Evolutionary conservation across 64 coral and sea anemone species (phyloP).

Genomic region (Astreopora myriophthalma): DNA sequence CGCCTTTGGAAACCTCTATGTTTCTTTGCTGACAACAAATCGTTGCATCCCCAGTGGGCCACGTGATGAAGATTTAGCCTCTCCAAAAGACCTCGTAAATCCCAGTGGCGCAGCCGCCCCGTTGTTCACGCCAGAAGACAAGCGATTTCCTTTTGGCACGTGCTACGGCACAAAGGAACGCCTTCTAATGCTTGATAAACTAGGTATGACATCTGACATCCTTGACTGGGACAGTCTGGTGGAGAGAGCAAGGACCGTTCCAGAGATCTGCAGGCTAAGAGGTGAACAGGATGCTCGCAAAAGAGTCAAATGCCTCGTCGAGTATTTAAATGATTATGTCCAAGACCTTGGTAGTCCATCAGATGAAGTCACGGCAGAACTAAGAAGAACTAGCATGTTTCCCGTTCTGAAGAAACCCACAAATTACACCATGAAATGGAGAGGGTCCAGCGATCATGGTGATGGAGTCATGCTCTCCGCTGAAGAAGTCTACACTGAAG

Average conservation of each 20-base stretch:
- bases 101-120: slow-evolving; percentile 45
- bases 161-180: slow-evolving; percentile 31
- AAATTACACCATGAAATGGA: slow-evolving; percentile 57
- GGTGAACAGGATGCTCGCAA: neutral
- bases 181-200: slow-evolving; percentile 57
- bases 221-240: slow-evolving; percentile 60
- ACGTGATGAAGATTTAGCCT: neutral
- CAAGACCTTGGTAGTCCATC: neutral
- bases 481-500: slow-evolving; percentile 41
- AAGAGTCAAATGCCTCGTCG: slow-evolving; percentile 51
- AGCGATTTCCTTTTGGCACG: slow-evolving; percentile 73
- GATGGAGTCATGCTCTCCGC: slow-evolving; percentile 35
- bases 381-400: slow-evolving; percentile 56
- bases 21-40: slow-evolving; percentile 39
- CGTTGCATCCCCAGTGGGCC: slow-evolving; percentile 72
- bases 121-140: slow-evolving; percentile 67
- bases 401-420: slow-evolving; percentile 60
- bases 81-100: slow-evolving; percentile 63
- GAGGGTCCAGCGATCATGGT: slow-evolving; percentile 33
- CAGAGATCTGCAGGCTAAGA: neutral
- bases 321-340: slow-evolving; percentile 49
- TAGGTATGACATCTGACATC: slow-evolving; percentile 71
- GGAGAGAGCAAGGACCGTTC: slow-evolving; percentile 68
- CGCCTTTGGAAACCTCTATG: neutral
- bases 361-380: neutral